Evolutionary conservation across 2,113 vertebrate species (phyloP).

Genomic region (Chaenogobius annularis): DNA sequence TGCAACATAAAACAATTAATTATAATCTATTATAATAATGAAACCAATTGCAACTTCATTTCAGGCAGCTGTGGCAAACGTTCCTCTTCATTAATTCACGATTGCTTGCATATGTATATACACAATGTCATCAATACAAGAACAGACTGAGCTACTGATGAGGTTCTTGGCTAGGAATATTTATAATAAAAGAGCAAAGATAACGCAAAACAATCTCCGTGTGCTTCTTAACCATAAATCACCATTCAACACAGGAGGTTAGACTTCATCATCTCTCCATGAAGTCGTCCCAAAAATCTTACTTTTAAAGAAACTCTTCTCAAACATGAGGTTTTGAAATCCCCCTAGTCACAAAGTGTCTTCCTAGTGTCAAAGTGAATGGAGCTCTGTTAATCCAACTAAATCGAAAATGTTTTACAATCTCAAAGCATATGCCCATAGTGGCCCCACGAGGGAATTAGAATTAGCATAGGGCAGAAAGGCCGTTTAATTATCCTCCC

Average conservation of each 20-base stretch:
- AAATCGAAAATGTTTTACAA: conserved; percentile 61
- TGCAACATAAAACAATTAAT: too few relatives aligned
- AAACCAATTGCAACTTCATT: not conserved
- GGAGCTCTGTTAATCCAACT: conserved; percentile 48
- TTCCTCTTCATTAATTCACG: not conserved
- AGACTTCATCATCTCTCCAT: not conserved
- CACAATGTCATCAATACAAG: not conserved
- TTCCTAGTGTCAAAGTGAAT: conserved; percentile 55
- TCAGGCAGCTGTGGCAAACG: not conserved
- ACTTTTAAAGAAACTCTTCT: not conserved
- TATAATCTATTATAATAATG: not conserved
- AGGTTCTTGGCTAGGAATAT: not conserved
- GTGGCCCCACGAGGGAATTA: conserved; percentile 60
- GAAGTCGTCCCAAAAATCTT: not conserved
- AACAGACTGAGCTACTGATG: not conserved
- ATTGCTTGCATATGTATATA: not conserved
- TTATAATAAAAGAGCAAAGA: not conserved
- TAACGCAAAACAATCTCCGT: not conserved
- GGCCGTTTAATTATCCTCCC: conserved; percentile 55
- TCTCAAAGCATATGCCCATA: not conserved
- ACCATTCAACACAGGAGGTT: conserved; percentile 26
- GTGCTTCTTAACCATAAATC: conserved; percentile 36
- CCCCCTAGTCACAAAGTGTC: conserved; percentile 43
- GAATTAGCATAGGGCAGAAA: conserved; percentile 57
- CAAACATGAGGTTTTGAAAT: not conserved